phyloP scores from a whole-genome alignment of 1,140 invertebrate genomes.

The Apis dorsata region DNA sequence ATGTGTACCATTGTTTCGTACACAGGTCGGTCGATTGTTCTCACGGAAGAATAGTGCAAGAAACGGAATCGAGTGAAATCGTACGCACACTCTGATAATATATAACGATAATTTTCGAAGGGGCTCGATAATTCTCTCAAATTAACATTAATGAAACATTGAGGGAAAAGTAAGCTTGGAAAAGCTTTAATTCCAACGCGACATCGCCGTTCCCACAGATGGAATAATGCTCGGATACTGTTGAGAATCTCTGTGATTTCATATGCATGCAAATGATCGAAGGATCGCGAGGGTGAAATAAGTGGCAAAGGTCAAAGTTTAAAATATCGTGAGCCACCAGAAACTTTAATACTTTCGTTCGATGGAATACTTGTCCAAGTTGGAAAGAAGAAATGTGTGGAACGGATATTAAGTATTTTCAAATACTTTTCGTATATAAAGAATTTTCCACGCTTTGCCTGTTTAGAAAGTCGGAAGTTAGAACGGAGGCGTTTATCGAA shows the following conservation, averaged over 20 bases:
- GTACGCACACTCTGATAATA: background rate
- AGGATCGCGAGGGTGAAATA: background rate
- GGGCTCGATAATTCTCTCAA: background rate
- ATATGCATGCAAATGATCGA: slow-evolving; percentile 13
- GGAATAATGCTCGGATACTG: background rate
- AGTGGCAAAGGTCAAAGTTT: slow-evolving; percentile 7
- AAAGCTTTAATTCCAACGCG: background rate
- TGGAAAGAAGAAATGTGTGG: background rate
- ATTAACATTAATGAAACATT: background rate
- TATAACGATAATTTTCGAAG: background rate
- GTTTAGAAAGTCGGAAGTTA: background rate
- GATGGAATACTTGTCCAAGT: background rate
- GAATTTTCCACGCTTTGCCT: background rate
- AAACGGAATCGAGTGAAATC: background rate
- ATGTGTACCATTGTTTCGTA: background rate
- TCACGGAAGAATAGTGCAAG: background rate
- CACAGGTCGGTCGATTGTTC: background rate
- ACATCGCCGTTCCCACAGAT: background rate
- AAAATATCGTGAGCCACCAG: background rate
- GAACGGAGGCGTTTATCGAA: background rate
- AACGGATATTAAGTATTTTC: slow-evolving; percentile 21
- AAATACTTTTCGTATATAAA: background rate
- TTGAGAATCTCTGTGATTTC: slow-evolving; percentile 11
- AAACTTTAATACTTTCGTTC: slow-evolving; percentile 36
- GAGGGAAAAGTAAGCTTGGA: too few relatives aligned